phyloP scores from a whole-genome alignment of 2,797 vertebrate species.

The Sebastes kiyomatsui region DNA sequence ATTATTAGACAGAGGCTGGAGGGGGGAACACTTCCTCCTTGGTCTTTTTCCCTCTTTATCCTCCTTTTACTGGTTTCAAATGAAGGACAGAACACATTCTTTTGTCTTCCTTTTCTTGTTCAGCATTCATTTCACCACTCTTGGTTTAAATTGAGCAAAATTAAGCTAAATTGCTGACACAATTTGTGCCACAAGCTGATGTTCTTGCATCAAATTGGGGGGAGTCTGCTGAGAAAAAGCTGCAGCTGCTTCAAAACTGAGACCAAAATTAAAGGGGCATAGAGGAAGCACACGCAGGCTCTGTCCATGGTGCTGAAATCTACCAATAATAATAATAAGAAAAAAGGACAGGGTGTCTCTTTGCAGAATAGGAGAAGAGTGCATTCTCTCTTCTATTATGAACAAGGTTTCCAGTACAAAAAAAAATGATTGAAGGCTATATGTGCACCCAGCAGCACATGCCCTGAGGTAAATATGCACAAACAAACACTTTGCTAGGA shows the following conservation, averaged over 20 bases:
- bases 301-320: constrained; percentile 57
- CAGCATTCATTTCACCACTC: not conserved
- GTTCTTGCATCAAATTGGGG: not conserved
- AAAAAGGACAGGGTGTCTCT: not conserved
- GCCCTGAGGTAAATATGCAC: not conserved
- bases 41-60: not conserved
- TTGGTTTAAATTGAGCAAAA: not conserved
- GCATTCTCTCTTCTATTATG: not conserved
- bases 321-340: not conserved
- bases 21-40: not conserved
- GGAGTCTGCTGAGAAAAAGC: not conserved
- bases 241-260: not conserved
- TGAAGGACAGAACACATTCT: not conserved
- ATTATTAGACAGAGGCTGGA: not conserved
- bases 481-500: constrained; percentile 16
- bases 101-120: not conserved
- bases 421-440: not conserved
- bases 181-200: not conserved
- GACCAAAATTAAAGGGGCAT: not conserved
- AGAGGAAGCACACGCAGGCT: not conserved
- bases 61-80: not conserved
- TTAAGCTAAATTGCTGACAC: not conserved
- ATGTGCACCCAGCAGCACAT: not conserved
- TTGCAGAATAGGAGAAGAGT: not conserved
- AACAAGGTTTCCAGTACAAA: not conserved